Conservation (phyloP, 1,140 invertebrate genomes). For the Drosophila miranda region DNA sequence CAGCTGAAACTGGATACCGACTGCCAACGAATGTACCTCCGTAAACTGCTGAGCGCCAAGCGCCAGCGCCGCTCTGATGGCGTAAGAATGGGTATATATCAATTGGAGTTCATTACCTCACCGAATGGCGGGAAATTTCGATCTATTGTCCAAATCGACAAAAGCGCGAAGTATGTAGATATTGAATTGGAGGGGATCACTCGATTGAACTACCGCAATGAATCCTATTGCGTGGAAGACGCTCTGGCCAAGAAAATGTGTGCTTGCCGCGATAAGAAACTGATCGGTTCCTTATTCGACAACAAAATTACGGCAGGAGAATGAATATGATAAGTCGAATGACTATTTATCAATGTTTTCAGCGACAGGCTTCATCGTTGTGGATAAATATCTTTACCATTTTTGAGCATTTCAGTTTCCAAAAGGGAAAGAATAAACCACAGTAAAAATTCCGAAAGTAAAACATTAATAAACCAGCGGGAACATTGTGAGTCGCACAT, state of each 20-base stretch:
- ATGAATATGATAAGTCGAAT: no score
- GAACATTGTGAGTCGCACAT: no score
- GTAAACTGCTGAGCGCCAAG: constrained; percentile 9
- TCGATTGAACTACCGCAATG: constrained; percentile 19
- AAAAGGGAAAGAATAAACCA: no score
- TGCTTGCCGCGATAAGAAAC: constrained; percentile 5
- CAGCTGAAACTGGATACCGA: constrained; percentile 49
- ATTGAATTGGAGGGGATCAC: constrained; percentile 11
- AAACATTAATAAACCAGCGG: no score
- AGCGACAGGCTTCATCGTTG: no score
- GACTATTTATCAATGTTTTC: no score
- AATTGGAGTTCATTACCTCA: constrained; percentile 23
- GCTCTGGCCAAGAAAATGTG: constrained; percentile 27
- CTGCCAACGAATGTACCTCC: constrained; percentile 19
- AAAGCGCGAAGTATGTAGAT: background rate
- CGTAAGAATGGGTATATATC: constrained; percentile 10
- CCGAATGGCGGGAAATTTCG: constrained; percentile 17
- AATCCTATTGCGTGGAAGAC: constrained; percentile 24
- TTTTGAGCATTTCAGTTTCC: no score
- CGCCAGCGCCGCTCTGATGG: constrained; percentile 11
- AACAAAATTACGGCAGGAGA: no score
- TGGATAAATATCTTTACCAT: no score
- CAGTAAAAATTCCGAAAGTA: no score
- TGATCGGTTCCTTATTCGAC: no score
- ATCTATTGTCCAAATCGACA: background rate